Base-by-base conservation (phyloP, 1,140 invertebrate species). In the Achroia grisella region DNA sequence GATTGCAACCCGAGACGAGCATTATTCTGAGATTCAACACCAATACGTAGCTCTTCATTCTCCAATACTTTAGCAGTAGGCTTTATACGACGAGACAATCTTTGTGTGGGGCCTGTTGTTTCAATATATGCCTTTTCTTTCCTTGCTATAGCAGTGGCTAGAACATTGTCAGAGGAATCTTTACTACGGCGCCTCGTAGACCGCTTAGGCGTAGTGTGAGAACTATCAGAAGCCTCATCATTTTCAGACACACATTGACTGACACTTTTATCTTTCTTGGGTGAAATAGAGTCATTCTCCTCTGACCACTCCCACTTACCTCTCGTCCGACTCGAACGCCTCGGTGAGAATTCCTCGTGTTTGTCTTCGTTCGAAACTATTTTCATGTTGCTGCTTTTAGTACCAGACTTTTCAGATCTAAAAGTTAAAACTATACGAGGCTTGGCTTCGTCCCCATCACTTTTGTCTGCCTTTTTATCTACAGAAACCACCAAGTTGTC, bases 51-150 rank as follows among this genome's bases (percentile, higher is more conserved):
- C 48, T 89, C 88, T 57, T 88, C 85, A 55, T 89, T 89, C 10
- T 86, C 88, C 3, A 89, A 58, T 10, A 89, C 81, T 63, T 89
- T 89, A 3, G 87, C 73, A 10, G 87, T 89, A 8, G 88, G 88
- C 44, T 89, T 89, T 10, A 89, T 89, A 36, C 87, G 76, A 2
- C 89, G 70, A 13, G 87, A 86, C 10, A 77, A 48, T 6, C 82
- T 55, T 40, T 72, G 68, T 1, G 70, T 66, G 5, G 67, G 64
- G 6, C 17, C 17, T 28, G 51, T 42, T 13, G 73, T 53, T 53
- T 87, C 82, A 61, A 85, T 86, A 43, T 86, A 88, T 5, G 78
- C 84, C 45, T 89, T 89, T 51, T 89, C 87, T 54, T 89, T 89
- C 11, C 88, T 75, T 2, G 88, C 87, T 48, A 89, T 89, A 3